A percentile compares a stretch with the other conserved stretches of the same genome.
Conservation (phyloP, 1,140 invertebrate genomes). For the Neodiprion fabricii region DNA sequence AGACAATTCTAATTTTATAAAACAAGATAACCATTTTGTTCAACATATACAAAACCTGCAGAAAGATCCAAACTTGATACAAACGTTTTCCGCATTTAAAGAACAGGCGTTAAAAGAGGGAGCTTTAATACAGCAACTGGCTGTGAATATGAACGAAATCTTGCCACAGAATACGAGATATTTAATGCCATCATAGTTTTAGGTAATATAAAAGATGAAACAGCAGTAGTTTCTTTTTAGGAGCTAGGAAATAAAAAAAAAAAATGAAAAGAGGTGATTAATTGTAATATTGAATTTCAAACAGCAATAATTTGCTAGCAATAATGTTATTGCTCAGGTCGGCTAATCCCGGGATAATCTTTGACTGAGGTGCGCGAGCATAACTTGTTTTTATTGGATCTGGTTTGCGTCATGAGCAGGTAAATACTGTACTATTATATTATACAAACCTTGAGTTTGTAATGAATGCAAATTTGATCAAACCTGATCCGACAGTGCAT, state of each 20-base stretch:
- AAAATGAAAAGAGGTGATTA: neutral
- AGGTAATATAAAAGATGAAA: constrained; percentile 21
- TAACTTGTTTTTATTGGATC: neutral
- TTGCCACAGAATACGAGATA: constrained; percentile 59
- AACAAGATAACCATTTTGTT: constrained; percentile 49
- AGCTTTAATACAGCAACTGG: constrained; percentile 46
- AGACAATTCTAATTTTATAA: constrained; percentile 44
- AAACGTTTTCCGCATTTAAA: constrained; percentile 53
- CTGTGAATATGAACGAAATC: constrained; percentile 58
- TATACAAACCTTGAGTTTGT: no score
- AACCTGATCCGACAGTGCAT: no score
- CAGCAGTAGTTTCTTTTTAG: neutral
- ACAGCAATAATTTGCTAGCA: constrained; percentile 25
- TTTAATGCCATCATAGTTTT: constrained; percentile 56
- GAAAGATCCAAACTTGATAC: constrained; percentile 51
- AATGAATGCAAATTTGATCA: no score
- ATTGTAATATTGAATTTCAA: constrained; percentile 12
- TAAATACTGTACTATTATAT: no score
- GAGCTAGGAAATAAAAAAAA: neutral
- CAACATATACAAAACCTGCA: constrained; percentile 56
- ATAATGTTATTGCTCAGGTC: constrained; percentile 1
- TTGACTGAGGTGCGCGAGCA: neutral
- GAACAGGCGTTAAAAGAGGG: constrained; percentile 54
- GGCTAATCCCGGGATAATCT: neutral
- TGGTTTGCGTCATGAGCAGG: neutral